Evolutionary conservation across 2,113 vertebrate species (phyloP).

Genomic region (Equus przewalskii): DNA sequence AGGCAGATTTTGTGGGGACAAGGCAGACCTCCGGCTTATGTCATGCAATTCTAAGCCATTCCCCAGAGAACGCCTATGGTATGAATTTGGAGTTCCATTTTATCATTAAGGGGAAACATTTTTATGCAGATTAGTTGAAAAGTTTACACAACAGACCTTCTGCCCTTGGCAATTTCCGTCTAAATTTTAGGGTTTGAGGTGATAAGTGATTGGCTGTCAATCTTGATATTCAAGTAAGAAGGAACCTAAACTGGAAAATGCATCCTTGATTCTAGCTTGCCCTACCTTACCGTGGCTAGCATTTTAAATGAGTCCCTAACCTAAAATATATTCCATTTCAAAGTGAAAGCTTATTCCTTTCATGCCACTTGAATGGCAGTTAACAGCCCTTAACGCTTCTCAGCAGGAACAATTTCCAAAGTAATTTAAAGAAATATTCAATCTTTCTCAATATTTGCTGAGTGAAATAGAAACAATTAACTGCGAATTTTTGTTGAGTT

Average conservation of each 20-base stretch:
- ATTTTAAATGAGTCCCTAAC: not conserved
- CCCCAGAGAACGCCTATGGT: not conserved
- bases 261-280: not conserved
- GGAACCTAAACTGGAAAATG: not conserved
- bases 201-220: not conserved
- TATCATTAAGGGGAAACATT: not conserved
- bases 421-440: not conserved
- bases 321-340: not conserved
- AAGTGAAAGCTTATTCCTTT: not conserved
- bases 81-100: not conserved
- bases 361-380: not conserved
- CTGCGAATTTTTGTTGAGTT: not conserved
- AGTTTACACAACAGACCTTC: not conserved
- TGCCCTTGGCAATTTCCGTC: not conserved
- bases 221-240: not conserved
- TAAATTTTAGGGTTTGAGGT: not conserved
- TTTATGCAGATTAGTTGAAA: not conserved
- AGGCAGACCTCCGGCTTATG: not conserved
- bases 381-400: not conserved
- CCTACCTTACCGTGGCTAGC: not conserved
- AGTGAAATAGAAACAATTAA: slow-evolving; percentile 9
- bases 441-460: not conserved
- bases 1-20: not conserved
- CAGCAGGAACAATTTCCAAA: not conserved
- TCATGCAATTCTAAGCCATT: not conserved